Base-by-base conservation (phyloP, 1,140 invertebrate genomes). In the Trachymyrmex septentrionalis region DNA sequence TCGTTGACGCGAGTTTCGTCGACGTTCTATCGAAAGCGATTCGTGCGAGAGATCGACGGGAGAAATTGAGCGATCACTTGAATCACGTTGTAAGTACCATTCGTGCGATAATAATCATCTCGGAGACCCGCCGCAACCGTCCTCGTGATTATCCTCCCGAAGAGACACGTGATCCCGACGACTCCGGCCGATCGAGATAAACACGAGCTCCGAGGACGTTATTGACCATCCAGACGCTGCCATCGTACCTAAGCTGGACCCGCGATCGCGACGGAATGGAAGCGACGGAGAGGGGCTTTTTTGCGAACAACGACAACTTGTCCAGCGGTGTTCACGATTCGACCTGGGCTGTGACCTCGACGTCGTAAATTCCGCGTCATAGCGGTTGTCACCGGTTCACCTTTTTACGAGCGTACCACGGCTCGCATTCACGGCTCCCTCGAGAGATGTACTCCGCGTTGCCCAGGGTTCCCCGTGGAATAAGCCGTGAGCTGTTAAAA, bases 331-430 rank as follows among this genome's bases (percentile, higher is more conserved):
- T 92, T 93, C 93, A 93, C 93, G 93, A 93, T 92, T 93, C 88
- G 92, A 93, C 93, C 93, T 88, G 87, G 77, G 89, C 89, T 87
- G 72, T 86, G 92, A 93, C 92, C 92, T 89, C 87, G 88, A 27
- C 61, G 91, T 92, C 92, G 87, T 93, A 93, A 93, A 93, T 93
- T 93, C 87, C 80, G 72, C 86, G 89, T 93, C 92, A 92, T 92
- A 92, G 92, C 87, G 91, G 91, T 93, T 93, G 93, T 93, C 92
- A 92, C 93, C 91, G 91, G 85, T 82, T 88, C 90, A 90, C 75
- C 90, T 92, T 90, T 94, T 93, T 93, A 93, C 92, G 91, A 93
- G 92, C 90, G 75, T 85, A 71, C 73, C 86, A 81, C 69, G 75
- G 82, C 89, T 91, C 86, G 82, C 89, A 90, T 92, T 91, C 88